Evolutionary conservation across 2,797 vertebrate species (phyloP), one percentile per base, ranked within the genome.

Genomic region (Sparidentex hasta): DNA sequence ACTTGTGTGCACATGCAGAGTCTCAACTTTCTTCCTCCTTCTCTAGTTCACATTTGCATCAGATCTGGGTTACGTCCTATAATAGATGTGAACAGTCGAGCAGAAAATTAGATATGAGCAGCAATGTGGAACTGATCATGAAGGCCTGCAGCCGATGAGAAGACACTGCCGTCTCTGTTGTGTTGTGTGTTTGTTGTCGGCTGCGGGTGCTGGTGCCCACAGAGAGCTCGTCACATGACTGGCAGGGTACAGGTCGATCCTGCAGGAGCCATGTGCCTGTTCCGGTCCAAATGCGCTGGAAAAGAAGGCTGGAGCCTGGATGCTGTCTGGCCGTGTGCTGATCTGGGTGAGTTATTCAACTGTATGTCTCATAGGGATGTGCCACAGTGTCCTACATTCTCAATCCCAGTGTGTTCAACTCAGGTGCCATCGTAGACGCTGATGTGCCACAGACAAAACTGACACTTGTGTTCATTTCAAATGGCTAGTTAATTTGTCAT

Each of bases 61-160:
- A 68, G 33, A 71, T 68, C 59, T 68, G 66, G 3, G 43, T 55
- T 61, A 55, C 54, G 33, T 56, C 33, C 52, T 51, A 13, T 56
- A 47, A 67, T 63, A 64, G 52, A 71, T 38, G 59, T 23, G 59
- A 78, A 82, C 77, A 77, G 57, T 55, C 25, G 17, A 63, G 61
- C 64, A 74, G 70, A 71, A 74, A 86, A 86, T 66, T 6, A 64
- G 57, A 80, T 64, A 52, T 25, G 52, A 64, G 29, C 77, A 74
- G 56, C 56, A 74, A 59, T 72, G 70, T 81, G 78, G 62, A 72
- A 69, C 63, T n/a, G 71, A 72, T 83, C 66, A 33, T 14, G 50
- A 75, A 48, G 74, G 74, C 55, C 64, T 66, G 72, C 68, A 65
- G 76, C 65, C 21, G 20, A 3, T 14, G 43, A 50, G 58, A 50